Conservation (phyloP, 2,797 vertebrate species). For the Lepilemur septentrionalis region DNA sequence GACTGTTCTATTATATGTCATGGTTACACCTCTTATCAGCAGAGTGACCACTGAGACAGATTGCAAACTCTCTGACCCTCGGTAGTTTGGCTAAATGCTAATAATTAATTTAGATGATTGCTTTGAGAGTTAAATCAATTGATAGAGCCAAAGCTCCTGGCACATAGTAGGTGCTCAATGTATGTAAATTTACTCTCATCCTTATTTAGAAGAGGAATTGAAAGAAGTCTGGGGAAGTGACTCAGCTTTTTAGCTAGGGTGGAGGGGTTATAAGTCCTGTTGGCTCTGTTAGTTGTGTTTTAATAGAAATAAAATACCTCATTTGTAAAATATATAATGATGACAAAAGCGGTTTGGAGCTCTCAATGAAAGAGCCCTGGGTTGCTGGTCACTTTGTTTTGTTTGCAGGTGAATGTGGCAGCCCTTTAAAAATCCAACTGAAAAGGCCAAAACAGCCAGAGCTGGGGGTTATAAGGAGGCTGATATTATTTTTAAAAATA, state of each 20-base stretch:
- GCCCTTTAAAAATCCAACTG: neutral
- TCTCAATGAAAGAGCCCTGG: neutral
- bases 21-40: neutral
- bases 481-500: neutral
- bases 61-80: neutral
- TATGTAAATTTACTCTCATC: neutral
- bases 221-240: neutral
- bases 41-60: neutral
- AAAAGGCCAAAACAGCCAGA: neutral
- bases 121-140: slow-evolving; percentile 9
- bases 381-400: neutral
- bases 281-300: neutral
- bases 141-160: neutral
- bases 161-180: neutral
- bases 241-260: neutral
- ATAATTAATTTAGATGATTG: neutral
- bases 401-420: neutral
- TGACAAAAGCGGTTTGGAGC: neutral
- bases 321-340: neutral
- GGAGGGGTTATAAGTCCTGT: neutral
- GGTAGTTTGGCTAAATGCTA: neutral
- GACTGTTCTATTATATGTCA: neutral
- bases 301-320: neutral
- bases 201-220: neutral
- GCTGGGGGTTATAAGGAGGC: neutral